These are phyloP conservation scores for Rhynchopsitta pachyrhyncha DNA, from an alignment of 2,113 vertebrate genomes.

Conservation along the genomic window DNA sequence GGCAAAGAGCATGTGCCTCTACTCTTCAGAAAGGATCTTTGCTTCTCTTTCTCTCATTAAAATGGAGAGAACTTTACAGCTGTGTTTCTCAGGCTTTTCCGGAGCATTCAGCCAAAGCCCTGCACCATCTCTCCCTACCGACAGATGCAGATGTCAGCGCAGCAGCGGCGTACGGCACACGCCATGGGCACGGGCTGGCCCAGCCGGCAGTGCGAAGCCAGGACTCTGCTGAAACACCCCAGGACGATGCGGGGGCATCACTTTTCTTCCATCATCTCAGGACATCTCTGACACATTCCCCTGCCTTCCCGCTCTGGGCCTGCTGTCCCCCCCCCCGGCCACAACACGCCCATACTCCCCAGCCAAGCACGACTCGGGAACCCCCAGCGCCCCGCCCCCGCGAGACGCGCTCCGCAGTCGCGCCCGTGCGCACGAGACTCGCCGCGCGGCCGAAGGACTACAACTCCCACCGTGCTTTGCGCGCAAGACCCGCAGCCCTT, in stretches of 20 bases:
- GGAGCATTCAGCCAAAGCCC: fast-evolving
- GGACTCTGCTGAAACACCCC: not conserved
- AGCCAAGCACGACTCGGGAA: fast-evolving
- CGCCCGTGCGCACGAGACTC: fast-evolving
- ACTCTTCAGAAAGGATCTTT: not conserved
- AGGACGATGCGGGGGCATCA: fast-evolving
- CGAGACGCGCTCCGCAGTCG: not conserved
- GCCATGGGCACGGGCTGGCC: fast-evolving
- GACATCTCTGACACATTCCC: not conserved
- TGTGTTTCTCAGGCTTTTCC: not conserved
- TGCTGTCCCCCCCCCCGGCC: not conserved
- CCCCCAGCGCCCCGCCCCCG: not conserved
- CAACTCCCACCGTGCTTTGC: not conserved
- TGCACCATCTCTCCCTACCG: fast-evolving
- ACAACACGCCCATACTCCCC: fast-evolving
- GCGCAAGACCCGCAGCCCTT: fast-evolving
- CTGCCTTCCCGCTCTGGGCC: not conserved
- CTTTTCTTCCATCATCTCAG: fast-evolving
- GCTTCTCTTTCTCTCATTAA: not conserved
- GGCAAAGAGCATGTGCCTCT: fast-evolving
- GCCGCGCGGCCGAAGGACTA: fast-evolving
- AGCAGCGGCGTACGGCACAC: not conserved
- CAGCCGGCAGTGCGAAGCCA: fast-evolving
- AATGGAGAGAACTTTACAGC: fast-evolving
- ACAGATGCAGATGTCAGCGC: fast-evolving